Evolutionary conservation across 2,797 vertebrate species (phyloP).

Genomic region (Lacerta bilineata): DNA sequence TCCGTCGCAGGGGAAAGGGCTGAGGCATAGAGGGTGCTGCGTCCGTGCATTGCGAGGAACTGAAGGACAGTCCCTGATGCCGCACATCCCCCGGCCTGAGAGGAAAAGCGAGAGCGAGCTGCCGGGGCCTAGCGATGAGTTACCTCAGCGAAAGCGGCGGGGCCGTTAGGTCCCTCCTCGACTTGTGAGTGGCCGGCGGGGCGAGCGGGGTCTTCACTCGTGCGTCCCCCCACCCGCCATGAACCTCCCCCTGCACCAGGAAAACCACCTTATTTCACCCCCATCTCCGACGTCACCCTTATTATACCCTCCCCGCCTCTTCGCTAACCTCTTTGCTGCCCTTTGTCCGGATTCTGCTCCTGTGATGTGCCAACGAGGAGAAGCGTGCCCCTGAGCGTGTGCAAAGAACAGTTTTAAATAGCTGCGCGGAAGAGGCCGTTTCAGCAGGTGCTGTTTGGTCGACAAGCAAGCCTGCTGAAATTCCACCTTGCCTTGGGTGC

Average conservation of each 20-base stretch:
- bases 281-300: too few relatives aligned
- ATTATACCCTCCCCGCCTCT: too few relatives aligned
- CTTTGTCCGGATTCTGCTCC: too few relatives aligned
- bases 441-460: too few relatives aligned
- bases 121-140: constrained; percentile 54
- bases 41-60: background rate
- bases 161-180: constrained; percentile 60
- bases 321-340: too few relatives aligned
- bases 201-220: background rate
- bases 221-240: background rate
- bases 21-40: background rate
- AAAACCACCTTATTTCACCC: background rate
- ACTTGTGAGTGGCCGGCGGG: constrained; percentile 69
- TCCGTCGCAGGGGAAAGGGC: accelerated
- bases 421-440: too few relatives aligned
- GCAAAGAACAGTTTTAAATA: background rate
- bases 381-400: background rate
- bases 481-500: too few relatives aligned
- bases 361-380: background rate
- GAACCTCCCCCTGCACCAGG: background rate
- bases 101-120: background rate
- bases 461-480: too few relatives aligned
- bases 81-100: background rate
- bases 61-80: background rate
- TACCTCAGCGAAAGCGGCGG: constrained; percentile 39